These are phyloP conservation scores for Caenorhabditis sp. DNA, from an alignment of 2,888 invertebrate genomes.

Conservation along the genomic window DNA sequence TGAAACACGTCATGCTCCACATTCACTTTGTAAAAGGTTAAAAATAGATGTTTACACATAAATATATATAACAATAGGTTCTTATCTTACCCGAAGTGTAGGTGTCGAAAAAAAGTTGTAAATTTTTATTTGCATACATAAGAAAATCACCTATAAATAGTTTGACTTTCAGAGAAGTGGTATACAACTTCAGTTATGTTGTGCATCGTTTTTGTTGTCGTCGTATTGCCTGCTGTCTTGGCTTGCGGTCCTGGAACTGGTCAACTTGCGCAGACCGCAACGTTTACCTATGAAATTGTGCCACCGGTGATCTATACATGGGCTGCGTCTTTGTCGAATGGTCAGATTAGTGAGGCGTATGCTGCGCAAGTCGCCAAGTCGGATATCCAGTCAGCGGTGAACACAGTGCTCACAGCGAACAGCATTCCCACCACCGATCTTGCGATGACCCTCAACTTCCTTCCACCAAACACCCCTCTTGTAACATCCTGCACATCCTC, in stretches of 20 bases:
- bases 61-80: background rate
- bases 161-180: background rate
- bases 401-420: background rate
- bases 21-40: too few species aligned
- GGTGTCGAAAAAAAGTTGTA: background rate
- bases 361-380: background rate
- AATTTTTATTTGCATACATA: background rate
- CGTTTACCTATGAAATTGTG: slow-evolving; percentile 1
- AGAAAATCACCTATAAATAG: background rate
- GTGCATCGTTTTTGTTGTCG: background rate
- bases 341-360: slow-evolving; percentile 1
- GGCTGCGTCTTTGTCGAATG: background rate
- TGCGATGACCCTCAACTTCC: background rate
- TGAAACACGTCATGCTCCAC: too few species aligned
- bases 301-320: background rate
- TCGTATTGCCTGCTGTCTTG: background rate
- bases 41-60: too few species aligned
- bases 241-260: slow-evolving; percentile 2
- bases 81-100: background rate
- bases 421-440: background rate
- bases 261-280: background rate
- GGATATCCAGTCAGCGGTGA: background rate
- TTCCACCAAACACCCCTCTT: slow-evolving; percentile 1
- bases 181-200: too few species aligned
- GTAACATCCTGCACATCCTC: background rate